A percentile compares a stretch with the other conserved stretches of the same genome.
Evolutionary conservation across 2,113 vertebrate genomes (phyloP).

Genomic region (Brevimyrus niger): DNA sequence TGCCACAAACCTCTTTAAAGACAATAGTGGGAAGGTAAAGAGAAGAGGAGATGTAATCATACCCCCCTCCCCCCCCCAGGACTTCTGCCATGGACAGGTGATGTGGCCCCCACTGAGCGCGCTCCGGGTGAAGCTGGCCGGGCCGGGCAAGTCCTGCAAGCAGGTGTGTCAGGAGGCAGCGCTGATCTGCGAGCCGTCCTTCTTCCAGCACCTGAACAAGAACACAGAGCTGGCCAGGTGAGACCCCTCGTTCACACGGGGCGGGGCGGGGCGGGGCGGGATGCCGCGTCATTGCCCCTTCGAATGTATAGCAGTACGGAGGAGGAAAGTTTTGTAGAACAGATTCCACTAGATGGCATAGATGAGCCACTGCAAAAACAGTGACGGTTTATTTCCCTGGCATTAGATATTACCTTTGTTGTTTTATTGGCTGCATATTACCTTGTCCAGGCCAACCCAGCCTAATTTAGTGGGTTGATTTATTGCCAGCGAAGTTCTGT

Average conservation of each 20-base stretch:
- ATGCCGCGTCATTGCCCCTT: not conserved
- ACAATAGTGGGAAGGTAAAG: not conserved
- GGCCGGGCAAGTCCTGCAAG: constrained; percentile 83
- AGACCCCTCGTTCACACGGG: constrained; percentile 28
- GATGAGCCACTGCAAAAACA: not conserved
- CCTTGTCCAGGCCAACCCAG: not conserved
- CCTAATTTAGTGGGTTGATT: not conserved
- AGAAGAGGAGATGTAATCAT: not conserved
- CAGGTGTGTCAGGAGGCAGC: constrained; percentile 95
- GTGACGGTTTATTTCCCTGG: not conserved
- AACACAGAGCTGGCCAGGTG: constrained; percentile 83
- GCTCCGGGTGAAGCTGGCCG: constrained; percentile 84
- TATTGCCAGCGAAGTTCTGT: not conserved
- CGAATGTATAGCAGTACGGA: not conserved
- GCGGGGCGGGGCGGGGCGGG: not conserved
- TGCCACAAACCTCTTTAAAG: not conserved
- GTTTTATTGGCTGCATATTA: not conserved
- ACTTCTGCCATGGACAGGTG: constrained; percentile 97
- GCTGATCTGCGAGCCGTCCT: constrained; percentile 95
- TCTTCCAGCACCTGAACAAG: constrained; percentile 98
- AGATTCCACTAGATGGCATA: not conserved
- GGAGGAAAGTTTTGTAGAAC: not conserved
- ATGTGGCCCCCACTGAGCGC: constrained; percentile 94
- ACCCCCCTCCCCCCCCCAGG: constrained; percentile 56
- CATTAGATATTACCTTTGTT: not conserved